Evolutionary conservation across 2,113 vertebrate genomes (phyloP).

Genomic region (Grammomys dolichurus): DNA sequence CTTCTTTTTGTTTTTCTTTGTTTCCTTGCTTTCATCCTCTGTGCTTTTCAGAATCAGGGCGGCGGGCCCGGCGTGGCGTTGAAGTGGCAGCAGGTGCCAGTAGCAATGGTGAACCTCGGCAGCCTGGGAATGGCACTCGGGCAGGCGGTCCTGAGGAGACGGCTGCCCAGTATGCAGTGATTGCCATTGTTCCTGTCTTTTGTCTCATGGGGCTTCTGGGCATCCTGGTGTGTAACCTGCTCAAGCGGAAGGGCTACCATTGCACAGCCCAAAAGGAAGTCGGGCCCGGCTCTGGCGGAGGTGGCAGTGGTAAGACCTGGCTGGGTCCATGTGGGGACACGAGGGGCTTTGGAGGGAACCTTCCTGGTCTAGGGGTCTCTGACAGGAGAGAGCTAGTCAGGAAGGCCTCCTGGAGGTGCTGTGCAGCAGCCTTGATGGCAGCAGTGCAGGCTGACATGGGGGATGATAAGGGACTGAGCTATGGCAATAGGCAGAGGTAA

Average conservation of each 20-base stretch:
- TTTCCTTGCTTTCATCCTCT: not conserved
- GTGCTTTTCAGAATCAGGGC: constrained; percentile 56
- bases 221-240: constrained; percentile 95
- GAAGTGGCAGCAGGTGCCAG: constrained; percentile 47
- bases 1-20: not conserved
- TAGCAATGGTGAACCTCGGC: not conserved
- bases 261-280: constrained; percentile 93
- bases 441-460: not conserved
- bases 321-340: not conserved
- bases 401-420: not conserved
- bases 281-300: constrained; percentile 78
- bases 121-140: constrained; percentile 86
- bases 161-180: constrained; percentile 91
- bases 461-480: not conserved
- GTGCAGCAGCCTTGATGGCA: not conserved
- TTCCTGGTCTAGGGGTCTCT: not conserved
- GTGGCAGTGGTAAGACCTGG: constrained; percentile 88
- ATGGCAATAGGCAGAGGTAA: not conserved
- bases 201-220: constrained; percentile 96
- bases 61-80: constrained; percentile 76
- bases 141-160: constrained; percentile 89
- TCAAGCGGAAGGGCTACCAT: constrained; percentile 96
- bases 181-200: constrained; percentile 95
- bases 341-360: not conserved
- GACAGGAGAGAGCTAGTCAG: not conserved